A percentile compares a stretch with the other conserved stretches of the same genome.
phyloP scores from a whole-genome alignment of 2,113 vertebrate species.

The Condylura cristata region DNA sequence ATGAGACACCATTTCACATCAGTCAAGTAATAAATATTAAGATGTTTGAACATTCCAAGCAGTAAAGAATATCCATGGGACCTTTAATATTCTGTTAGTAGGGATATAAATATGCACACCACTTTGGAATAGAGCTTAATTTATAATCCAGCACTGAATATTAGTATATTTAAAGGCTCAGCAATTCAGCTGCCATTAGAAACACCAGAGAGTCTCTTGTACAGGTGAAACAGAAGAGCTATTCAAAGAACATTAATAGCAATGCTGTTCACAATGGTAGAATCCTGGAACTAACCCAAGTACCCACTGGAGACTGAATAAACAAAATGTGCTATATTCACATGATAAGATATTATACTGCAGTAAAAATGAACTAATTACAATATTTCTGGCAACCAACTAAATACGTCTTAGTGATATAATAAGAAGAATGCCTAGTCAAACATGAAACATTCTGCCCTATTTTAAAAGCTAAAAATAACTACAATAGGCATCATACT shows the following conservation, averaged over 20 bases:
- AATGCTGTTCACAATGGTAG: background rate
- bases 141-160: background rate
- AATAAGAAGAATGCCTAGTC: background rate
- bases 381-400: background rate
- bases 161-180: background rate
- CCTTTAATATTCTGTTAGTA: background rate
- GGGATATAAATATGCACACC: background rate
- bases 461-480: slow-evolving; percentile 31
- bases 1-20: background rate
- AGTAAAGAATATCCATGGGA: background rate
- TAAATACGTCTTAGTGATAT: background rate
- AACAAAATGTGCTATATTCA: background rate
- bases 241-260: background rate
- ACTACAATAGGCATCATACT: background rate
- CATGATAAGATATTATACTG: background rate
- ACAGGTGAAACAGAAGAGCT: background rate
- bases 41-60: background rate
- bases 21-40: background rate
- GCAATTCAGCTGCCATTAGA: background rate
- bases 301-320: background rate
- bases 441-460: background rate
- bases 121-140: background rate
- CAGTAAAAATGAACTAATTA: slow-evolving; percentile 3
- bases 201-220: background rate
- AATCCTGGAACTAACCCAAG: background rate